These are phyloP conservation scores for Cybosia mesomella DNA, from an alignment of 2,888 invertebrate genomes.

Conservation along the genomic window DNA sequence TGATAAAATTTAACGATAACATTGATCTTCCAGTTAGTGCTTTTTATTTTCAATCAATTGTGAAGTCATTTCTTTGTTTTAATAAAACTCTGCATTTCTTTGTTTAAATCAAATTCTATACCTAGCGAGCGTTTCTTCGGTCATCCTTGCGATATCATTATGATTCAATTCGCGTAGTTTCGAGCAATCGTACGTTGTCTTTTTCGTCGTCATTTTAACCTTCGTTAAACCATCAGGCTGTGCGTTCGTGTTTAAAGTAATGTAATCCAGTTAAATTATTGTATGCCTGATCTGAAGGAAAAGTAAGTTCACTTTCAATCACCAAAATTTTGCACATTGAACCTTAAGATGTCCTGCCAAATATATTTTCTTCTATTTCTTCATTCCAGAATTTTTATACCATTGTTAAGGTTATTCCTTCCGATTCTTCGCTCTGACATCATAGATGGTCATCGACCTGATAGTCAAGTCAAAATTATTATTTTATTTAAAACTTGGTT, in stretches of 20 bases:
- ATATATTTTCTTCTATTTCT: background rate
- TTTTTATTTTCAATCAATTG: background rate
- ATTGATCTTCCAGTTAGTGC: background rate
- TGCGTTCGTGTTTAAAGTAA: background rate
- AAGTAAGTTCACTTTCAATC: slow-evolving; percentile 18
- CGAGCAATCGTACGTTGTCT: slow-evolving; percentile 27
- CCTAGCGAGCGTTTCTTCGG: slow-evolving; percentile 14
- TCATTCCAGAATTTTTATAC: background rate
- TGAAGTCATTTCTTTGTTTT: slow-evolving; percentile 14
- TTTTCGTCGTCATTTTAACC: slow-evolving; percentile 16
- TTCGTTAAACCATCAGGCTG: slow-evolving; percentile 12
- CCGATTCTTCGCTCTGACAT: background rate
- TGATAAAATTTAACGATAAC: background rate
- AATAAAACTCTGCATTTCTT: slow-evolving; percentile 8
- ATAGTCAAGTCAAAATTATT: background rate
- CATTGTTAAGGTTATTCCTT: background rate
- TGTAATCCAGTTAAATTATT: background rate
- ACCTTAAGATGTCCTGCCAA: background rate
- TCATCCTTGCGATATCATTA: slow-evolving; percentile 32
- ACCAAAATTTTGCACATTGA: background rate
- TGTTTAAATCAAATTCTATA: slow-evolving; percentile 18
- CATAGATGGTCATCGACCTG: background rate
- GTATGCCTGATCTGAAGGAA: background rate
- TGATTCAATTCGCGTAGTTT: slow-evolving; percentile 42
- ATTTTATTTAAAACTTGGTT: slow-evolving; percentile 48